phyloP scores from a whole-genome alignment of 2,113 vertebrate species.

The Phaethornis superciliosus region DNA sequence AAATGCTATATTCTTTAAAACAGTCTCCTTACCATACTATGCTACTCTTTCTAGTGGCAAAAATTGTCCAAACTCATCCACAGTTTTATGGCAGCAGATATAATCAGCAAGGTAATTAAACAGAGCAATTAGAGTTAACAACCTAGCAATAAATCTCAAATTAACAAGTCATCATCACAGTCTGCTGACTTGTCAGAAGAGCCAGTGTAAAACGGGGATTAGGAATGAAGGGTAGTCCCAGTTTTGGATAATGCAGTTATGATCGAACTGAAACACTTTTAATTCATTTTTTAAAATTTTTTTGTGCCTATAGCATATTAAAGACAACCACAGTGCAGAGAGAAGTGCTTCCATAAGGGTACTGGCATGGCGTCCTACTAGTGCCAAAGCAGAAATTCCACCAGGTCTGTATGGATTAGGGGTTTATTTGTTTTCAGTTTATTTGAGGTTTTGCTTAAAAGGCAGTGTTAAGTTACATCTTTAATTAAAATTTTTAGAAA shows the following conservation, averaged over 20 bases:
- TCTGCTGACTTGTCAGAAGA: not conserved
- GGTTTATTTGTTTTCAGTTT: not conserved
- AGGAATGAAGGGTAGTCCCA: not conserved
- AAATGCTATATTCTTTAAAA: not conserved
- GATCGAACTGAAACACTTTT: not conserved
- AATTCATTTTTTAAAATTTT: not conserved
- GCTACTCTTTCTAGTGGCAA: not conserved
- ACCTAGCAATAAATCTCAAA: not conserved
- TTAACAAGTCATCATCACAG: not conserved
- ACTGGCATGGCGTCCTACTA: slow-evolving; percentile 59
- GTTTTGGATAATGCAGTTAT: not conserved
- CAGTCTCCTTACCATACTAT: not conserved
- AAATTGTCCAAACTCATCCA: not conserved
- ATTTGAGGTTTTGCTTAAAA: not conserved
- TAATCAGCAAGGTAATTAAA: not conserved
- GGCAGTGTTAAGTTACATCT: not conserved
- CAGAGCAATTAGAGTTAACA: not conserved
- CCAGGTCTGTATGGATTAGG: slow-evolving; percentile 72
- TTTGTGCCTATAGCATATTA: slow-evolving; percentile 63
- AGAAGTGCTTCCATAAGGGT: not conserved
- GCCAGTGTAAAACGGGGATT: not conserved
- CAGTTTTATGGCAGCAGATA: not conserved
- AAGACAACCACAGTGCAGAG: slow-evolving; percentile 23
- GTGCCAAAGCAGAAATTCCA: slow-evolving; percentile 62
- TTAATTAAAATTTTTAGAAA: not conserved